phyloP scores from a whole-genome alignment of 2,113 vertebrate species.

The Zosterops pallidus region DNA sequence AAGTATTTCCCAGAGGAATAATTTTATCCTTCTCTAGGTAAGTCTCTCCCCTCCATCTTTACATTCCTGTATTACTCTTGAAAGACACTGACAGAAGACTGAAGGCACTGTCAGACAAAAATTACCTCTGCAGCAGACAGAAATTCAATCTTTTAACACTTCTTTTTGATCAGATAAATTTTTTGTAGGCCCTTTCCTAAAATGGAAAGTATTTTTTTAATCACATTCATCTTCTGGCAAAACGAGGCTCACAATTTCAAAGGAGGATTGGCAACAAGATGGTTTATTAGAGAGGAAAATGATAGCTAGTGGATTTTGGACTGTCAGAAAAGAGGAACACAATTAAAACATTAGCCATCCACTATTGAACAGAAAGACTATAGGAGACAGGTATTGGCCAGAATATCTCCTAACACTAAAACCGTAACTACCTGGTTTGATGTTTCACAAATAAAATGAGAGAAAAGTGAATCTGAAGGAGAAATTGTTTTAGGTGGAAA shows the following conservation, averaged over 20 bases:
- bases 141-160: conserved; percentile 39
- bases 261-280: not conserved
- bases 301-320: not conserved
- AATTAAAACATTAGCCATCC: not conserved
- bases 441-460: not conserved
- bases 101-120: conserved; percentile 40
- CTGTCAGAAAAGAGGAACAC: not conserved
- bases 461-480: not conserved
- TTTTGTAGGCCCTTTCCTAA: not conserved
- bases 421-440: not conserved
- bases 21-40: not conserved
- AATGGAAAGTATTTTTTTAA: not conserved
- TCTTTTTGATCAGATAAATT: not conserved
- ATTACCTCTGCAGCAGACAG: not conserved
- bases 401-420: not conserved
- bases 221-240: not conserved
- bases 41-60: not conserved
- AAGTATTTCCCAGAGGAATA: conserved; percentile 3
- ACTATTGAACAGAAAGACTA: not conserved
- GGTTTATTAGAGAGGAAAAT: not conserved
- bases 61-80: not conserved
- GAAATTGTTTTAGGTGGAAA: not conserved
- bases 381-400: not conserved
- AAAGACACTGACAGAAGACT: conserved; percentile 38
- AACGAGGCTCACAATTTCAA: not conserved